These are phyloP conservation scores for Tinea pellionella DNA, from an alignment of 2,888 invertebrate genomes.

Conservation along the genomic window DNA sequence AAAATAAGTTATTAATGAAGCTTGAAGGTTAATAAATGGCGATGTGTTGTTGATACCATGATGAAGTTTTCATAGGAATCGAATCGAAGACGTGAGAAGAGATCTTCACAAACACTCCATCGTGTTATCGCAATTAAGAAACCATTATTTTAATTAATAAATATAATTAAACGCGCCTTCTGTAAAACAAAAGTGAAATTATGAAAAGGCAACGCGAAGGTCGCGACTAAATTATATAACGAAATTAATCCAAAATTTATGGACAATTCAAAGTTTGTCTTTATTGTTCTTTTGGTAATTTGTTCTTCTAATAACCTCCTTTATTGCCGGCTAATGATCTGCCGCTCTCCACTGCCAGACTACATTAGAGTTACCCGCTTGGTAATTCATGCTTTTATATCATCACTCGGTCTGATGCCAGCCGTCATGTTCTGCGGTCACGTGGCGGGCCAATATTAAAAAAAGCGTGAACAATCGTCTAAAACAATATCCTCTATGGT, in stretches of 20 bases:
- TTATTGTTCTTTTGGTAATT: constrained; percentile 13
- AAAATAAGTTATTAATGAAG: too few species aligned
- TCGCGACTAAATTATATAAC: not conserved
- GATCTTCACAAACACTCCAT: too few species aligned
- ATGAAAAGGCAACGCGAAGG: not conserved
- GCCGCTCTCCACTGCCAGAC: not conserved
- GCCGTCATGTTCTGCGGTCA: not conserved
- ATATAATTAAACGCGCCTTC: not conserved
- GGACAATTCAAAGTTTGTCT: constrained; percentile 13
- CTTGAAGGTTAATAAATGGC: too few species aligned
- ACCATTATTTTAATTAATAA: too few species aligned
- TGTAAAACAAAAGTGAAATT: not conserved
- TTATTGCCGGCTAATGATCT: constrained; percentile 10
- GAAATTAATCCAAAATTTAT: constrained; percentile 12
- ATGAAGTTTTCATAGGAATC: too few species aligned
- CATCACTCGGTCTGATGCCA: too few species aligned
- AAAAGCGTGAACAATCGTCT: too few species aligned
- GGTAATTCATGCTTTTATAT: too few species aligned
- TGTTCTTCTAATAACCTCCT: constrained; percentile 3
- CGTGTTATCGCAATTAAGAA: too few species aligned
- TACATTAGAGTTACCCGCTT: constrained; percentile 6
- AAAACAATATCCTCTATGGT: not conserved
- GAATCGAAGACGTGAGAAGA: too few species aligned
- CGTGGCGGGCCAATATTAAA: not conserved
- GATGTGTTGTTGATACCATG: too few species aligned